Conservation (phyloP, 2,888 invertebrate species). For the Nipponacmea schrenckii region DNA sequence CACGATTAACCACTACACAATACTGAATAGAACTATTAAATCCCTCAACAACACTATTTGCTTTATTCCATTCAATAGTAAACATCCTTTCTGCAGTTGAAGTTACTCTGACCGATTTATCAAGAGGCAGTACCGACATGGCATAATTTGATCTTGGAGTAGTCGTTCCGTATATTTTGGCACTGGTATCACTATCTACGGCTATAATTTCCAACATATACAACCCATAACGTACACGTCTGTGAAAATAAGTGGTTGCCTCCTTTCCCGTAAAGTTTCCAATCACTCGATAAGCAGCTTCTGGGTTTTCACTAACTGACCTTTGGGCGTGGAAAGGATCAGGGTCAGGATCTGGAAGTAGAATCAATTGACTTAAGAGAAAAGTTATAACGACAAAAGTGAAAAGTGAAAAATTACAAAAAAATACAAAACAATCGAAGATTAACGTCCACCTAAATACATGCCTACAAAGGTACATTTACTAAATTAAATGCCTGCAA, state of each 20-base stretch:
- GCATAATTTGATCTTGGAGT: constrained; percentile 41
- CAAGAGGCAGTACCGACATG: constrained; percentile 43
- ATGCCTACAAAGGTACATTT: too few relatives aligned
- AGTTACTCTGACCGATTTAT: constrained; percentile 36
- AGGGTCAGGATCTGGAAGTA: constrained; percentile 5
- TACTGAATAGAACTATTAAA: constrained; percentile 60
- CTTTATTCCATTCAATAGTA: constrained; percentile 45
- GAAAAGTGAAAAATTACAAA: neutral
- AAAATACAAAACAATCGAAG: neutral
- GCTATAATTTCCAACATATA: constrained; percentile 54
- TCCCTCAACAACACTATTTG: constrained; percentile 32
- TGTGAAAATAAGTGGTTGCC: constrained; percentile 19
- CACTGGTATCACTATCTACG: constrained; percentile 51
- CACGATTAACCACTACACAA: constrained; percentile 71
- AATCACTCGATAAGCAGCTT: constrained; percentile 10
- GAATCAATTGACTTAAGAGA: too few relatives aligned
- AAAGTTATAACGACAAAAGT: too few relatives aligned
- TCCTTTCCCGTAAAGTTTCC: constrained; percentile 26
- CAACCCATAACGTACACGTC: constrained; percentile 34
- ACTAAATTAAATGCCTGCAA: too few relatives aligned
- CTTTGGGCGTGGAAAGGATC: constrained; percentile 25
- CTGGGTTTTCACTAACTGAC: constrained; percentile 13
- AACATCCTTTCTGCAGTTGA: constrained; percentile 32
- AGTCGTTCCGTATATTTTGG: constrained; percentile 52
- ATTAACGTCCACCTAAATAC: too few relatives aligned